Percentiles rank a stretch among this genome's conserved stretches.
Conservation (phyloP, 2,797 vertebrate species). For the Eupleurogrammus muticus region DNA sequence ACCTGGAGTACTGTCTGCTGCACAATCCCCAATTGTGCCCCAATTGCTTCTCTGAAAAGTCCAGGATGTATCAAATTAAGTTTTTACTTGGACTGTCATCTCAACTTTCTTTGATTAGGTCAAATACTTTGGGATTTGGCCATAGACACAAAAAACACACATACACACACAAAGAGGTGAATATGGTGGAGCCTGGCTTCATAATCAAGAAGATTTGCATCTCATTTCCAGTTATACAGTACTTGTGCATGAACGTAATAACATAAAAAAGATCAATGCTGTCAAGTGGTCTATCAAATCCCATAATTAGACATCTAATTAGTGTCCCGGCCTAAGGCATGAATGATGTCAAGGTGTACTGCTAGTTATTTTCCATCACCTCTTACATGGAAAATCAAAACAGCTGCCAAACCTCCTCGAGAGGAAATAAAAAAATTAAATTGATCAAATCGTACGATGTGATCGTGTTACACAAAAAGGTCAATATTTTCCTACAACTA, state of each 20-base stretch:
- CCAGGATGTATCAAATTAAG: slow-evolving; percentile 30
- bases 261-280: background rate
- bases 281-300: slow-evolving; percentile 20
- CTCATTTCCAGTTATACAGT: slow-evolving; percentile 5
- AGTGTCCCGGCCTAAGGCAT: background rate
- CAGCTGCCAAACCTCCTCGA: background rate
- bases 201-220: slow-evolving; percentile 14
- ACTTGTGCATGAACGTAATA: background rate
- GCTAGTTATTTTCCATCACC: slow-evolving; percentile 23
- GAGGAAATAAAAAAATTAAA: background rate
- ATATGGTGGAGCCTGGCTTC: background rate
- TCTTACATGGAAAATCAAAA: slow-evolving; percentile 1
- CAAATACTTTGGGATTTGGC: slow-evolving; percentile 1
- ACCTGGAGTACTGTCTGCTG: slow-evolving; percentile 29
- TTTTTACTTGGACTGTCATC: slow-evolving; percentile 24
- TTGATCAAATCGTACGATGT: background rate
- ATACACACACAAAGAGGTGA: background rate
- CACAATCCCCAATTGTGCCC: slow-evolving; percentile 22
- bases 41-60: slow-evolving; percentile 14
- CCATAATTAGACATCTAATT: slow-evolving; percentile 27
- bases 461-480: background rate
- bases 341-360: background rate
- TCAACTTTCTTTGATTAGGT: slow-evolving; percentile 10
- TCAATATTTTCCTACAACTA: background rate
- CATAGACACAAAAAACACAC: background rate